These are phyloP conservation scores for Phengaris alcon DNA, from an alignment of 2,888 invertebrate genomes.

Conservation along the genomic window DNA sequence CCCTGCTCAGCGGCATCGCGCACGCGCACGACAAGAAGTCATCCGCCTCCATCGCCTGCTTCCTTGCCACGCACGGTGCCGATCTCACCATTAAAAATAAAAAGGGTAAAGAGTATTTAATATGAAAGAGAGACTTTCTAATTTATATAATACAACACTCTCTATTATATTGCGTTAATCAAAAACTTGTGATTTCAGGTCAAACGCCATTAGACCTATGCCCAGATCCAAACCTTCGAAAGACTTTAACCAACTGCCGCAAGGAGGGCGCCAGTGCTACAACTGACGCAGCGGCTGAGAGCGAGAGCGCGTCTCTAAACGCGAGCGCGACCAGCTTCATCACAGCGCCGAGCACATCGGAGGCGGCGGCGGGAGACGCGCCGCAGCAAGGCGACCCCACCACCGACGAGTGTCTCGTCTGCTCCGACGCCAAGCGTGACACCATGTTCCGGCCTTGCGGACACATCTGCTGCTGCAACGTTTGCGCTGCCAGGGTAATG, in stretches of 20 bases:
- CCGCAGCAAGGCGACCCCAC: constrained; percentile 63
- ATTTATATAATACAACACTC: background rate
- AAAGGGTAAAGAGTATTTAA: constrained; percentile 74
- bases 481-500: constrained; percentile 84
- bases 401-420: constrained; percentile 95
- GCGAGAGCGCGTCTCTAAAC: constrained; percentile 47
- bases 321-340: constrained; percentile 43
- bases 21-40: constrained; percentile 95
- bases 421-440: constrained; percentile 95
- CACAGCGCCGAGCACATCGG: constrained; percentile 85
- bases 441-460: constrained; percentile 94
- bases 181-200: constrained; percentile 59
- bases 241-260: constrained; percentile 94
- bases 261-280: constrained; percentile 87
- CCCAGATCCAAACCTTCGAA: constrained; percentile 98
- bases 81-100: constrained; percentile 96
- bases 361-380: constrained; percentile 84
- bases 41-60: constrained; percentile 97
- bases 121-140: background rate
- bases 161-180: background rate
- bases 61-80: constrained; percentile 96
- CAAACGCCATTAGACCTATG: constrained; percentile 98
- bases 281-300: constrained; percentile 56
- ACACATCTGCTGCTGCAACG: constrained; percentile 95
- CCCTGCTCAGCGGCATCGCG: constrained; percentile 91